Evolutionary conservation across 1,140 invertebrate genomes (phyloP), one percentile per base, ranked within the genome.

Genomic region (Cecropterus lyciades): DNA sequence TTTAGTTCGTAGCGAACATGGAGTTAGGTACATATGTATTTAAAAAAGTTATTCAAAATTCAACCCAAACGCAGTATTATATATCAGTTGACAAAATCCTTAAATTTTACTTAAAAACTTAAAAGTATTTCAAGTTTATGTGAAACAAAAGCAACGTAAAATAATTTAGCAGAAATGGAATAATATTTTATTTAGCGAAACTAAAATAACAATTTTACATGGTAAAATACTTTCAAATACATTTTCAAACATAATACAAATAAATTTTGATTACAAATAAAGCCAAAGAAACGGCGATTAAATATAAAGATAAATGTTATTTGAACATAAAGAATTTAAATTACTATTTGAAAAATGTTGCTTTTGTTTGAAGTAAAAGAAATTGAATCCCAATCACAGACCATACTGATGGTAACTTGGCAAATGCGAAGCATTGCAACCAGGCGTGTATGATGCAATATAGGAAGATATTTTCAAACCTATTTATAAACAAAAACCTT

Each of bases 351-450:
- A 5, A 8, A 33, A 4, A 33, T 4, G 42, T 65, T 55, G 55
- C 20, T 65, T 68, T 46, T 55, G 51, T 59, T 65, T 73, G 48
- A 17, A 56, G 30, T 69, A 71, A 68, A 14, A 48, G 48, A 74
- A 70, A 46, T 67, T 59, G 16, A 52, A 43, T 69, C 76, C 80
- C 79, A 84, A 73, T 74, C 67, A 68, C 62, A 84, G 78, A 79
- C 73, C 71, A 69, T 73, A 40, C 69, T 72, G 68, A 72, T 80
- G 75, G 74, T 82, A 72, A 77, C 62, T 85, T 75, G 84, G 87
- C 81, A 84, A 88, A 90, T 89, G 87, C 89, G 85, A 91, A 91
- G 89, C 89, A 79, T 84, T 88, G 84, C 85, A 85, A 83, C 84
- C 82, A 89, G 85, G 89, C 87, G 87, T 84, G 84, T 79, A 82